phyloP scores from a whole-genome alignment of 2,797 vertebrate genomes.

The Taeniopygia guttata region DNA sequence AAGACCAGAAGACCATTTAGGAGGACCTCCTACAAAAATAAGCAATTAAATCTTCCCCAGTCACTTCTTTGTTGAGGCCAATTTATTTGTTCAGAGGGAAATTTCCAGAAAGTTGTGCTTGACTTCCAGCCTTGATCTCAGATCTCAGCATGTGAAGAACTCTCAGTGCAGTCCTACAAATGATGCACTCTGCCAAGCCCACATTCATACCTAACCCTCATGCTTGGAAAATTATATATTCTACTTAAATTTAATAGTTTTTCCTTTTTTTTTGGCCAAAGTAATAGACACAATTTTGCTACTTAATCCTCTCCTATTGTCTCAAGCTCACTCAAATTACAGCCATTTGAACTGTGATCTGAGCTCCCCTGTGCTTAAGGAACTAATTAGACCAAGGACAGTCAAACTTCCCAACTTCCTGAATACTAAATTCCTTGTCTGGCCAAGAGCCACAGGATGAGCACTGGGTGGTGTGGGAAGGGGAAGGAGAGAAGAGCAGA shows the following conservation, averaged over 20 bases:
- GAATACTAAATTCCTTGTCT: not conserved
- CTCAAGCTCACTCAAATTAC: constrained; percentile 28
- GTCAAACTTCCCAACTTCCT: constrained; percentile 2
- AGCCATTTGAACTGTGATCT: constrained; percentile 24
- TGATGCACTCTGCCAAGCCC: constrained; percentile 23
- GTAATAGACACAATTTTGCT: constrained; percentile 2
- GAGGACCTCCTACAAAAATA: not conserved
- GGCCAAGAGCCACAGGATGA: not conserved
- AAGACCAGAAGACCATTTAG: not conserved
- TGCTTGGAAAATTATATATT: constrained; percentile 16
- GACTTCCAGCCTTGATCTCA: constrained; percentile 22
- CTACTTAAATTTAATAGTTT: not conserved
- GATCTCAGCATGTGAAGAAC: constrained; percentile 17
- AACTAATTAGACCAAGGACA: constrained; percentile 42
- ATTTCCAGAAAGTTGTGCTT: not conserved
- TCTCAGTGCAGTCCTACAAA: not conserved
- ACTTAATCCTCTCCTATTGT: constrained; percentile 25
- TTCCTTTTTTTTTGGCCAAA: not conserved
- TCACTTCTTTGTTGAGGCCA: not conserved
- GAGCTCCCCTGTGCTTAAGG: constrained; percentile 24
- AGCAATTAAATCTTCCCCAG: not conserved
- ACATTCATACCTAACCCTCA: constrained; percentile 21
- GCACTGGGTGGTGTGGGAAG: too few relatives aligned
- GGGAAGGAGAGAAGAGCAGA: not conserved
- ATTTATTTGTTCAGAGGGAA: not conserved